Base-by-base conservation (phyloP, 1,140 invertebrate species). In the Drosophila orena region DNA sequence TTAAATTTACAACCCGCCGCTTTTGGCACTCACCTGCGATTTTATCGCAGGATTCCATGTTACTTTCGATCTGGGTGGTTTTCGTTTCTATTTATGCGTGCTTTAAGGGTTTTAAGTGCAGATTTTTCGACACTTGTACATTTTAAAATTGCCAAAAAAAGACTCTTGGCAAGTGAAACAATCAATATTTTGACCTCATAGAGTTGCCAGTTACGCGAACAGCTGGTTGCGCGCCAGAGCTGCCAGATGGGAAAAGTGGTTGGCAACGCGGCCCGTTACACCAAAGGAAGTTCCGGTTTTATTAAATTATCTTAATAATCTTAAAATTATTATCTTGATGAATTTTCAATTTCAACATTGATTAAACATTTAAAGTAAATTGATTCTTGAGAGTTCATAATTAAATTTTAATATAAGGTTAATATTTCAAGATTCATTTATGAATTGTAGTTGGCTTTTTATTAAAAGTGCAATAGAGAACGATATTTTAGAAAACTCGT, bases 181-280 rank as follows among this genome's bases (percentile, higher is more conserved):
- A 70, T 70, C 66, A 70, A 70, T 70, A 70, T 70, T 70, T 68
- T 68, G 62, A 56, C 47, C 61, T 52, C 17, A 20, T 27, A 53
- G 65, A 17, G 64, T 66, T 64, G 59, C 59, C 59, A 65, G 35
- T 15, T 10, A 2, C 14, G 35, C 10, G 2, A 66, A 62, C 62
- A 66, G 62, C 58, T 66, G 62, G 40, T 40, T 66, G 34, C 4
- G 17, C 15, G 44, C n/a, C 44, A 50, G 62, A 3, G 59, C 44
- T 66, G 58, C 62, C 62, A 50, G 44, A 64, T 15, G 12, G 7
- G 4, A 15, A 4, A 47, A 11, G 14, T 30, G 12, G 58, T 64
- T 66, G 62, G 44, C 58, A 66, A 66, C 35, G 44, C 58, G 12
- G 24, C 47, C 57, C 24, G 62, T 66, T 66, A 61, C 37, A 62